Evolutionary conservation across 30 jellyfish, hydroid and myxozoan species (phyloP).

Genomic region (Mastigias papua): DNA sequence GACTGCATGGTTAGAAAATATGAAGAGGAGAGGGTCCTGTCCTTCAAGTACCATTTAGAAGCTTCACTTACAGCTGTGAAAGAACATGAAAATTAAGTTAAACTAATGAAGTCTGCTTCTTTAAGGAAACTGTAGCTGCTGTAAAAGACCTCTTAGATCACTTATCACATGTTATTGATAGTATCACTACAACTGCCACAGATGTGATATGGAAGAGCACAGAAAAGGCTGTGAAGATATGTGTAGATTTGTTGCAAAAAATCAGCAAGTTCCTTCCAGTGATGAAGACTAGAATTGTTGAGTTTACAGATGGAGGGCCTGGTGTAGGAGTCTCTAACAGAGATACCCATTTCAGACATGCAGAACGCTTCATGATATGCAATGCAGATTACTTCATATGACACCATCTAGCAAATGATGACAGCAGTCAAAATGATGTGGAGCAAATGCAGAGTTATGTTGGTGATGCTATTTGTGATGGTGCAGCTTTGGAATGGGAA

Average conservation of each 20-base stretch:
- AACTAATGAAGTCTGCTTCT: too few relatives aligned
- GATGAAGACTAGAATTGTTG: conserved; percentile 23
- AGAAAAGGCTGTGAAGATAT: neutral
- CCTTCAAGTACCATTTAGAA: too few relatives aligned
- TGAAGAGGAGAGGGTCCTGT: too few relatives aligned
- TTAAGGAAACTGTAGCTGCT: neutral
- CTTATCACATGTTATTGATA: neutral
- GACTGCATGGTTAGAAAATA: too few relatives aligned
- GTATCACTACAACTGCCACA: conserved; percentile 1
- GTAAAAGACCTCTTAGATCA: neutral
- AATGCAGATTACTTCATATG: conserved; percentile 17
- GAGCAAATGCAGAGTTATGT: conserved; percentile 38
- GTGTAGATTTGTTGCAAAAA: neutral
- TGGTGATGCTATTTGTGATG: conserved; percentile 70
- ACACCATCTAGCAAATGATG: conserved; percentile 43
- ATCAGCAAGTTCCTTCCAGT: neutral
- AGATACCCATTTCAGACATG: neutral
- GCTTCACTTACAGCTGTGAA: too few relatives aligned
- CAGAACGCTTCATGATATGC: conserved; percentile 10
- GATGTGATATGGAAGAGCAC: neutral
- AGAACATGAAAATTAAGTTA: too few relatives aligned
- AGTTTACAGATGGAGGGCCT: conserved; percentile 57
- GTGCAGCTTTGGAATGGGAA: conserved; percentile 44
- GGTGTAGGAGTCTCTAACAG: conserved; percentile 37
- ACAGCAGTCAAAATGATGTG: conserved; percentile 50